A percentile compares a stretch with the other conserved stretches of the same genome.
Evolutionary conservation across 2,888 invertebrate genomes (phyloP).

Genomic region (Myopa tessellatipennis): DNA sequence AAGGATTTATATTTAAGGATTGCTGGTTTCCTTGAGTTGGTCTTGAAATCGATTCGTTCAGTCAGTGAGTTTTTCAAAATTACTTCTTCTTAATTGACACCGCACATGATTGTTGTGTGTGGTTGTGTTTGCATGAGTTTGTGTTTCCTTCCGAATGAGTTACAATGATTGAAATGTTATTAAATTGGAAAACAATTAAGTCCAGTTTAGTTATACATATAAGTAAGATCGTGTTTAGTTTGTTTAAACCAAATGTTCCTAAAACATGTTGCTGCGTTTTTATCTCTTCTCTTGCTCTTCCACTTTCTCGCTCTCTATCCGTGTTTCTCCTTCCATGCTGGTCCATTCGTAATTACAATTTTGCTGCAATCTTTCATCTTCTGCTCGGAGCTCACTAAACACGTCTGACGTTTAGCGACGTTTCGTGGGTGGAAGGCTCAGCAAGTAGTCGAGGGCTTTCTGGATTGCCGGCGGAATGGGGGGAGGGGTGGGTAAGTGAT

Average conservation of each 20-base stretch:
- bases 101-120: slow-evolving; percentile 30
- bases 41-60: slow-evolving; percentile 54
- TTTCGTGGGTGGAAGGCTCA: slow-evolving; percentile 73
- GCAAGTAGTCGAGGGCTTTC: slow-evolving; percentile 78
- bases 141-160: slow-evolving; percentile 39
- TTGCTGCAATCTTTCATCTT: neutral
- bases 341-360: slow-evolving; percentile 1
- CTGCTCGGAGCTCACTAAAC: slow-evolving; percentile 9
- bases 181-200: slow-evolving; percentile 25
- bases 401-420: slow-evolving; percentile 59
- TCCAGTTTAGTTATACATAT: neutral
- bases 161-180: slow-evolving; percentile 43
- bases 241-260: neutral
- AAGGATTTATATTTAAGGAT: neutral
- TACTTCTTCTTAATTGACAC: neutral
- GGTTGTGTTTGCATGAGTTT: slow-evolving; percentile 43
- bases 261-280: slow-evolving; percentile 21
- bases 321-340: slow-evolving; percentile 25
- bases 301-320: slow-evolving; percentile 21
- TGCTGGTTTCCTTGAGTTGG: slow-evolving; percentile 22
- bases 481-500: slow-evolving; percentile 81
- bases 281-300: slow-evolving; percentile 22
- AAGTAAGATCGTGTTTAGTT: neutral
- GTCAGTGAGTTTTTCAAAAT: slow-evolving; percentile 51
- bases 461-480: slow-evolving; percentile 81